These are phyloP conservation scores for Sphenodon punctatus DNA, from an alignment of 2,797 vertebrate genomes.

Conservation along the genomic window DNA sequence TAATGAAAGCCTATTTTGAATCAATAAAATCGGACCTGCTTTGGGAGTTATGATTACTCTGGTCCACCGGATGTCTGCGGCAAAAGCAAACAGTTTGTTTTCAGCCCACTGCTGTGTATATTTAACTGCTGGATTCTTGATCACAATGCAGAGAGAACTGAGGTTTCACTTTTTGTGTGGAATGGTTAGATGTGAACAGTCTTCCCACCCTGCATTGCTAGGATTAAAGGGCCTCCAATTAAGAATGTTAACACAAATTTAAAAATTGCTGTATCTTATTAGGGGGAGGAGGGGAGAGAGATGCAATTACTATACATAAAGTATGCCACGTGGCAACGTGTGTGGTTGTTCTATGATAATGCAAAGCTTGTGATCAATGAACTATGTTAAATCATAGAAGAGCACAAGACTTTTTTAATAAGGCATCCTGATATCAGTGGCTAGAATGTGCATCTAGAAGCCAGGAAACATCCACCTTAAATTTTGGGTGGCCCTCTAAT, in stretches of 20 bases:
- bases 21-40: constrained; percentile 59
- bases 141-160: constrained; percentile 40
- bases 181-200: neutral
- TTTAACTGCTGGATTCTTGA: constrained; percentile 66
- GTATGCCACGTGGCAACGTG: neutral
- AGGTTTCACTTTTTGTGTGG: constrained; percentile 7
- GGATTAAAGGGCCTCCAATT: constrained; percentile 30
- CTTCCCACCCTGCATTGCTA: constrained; percentile 19
- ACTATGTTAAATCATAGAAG: neutral
- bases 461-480: neutral
- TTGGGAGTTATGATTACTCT: constrained; percentile 59
- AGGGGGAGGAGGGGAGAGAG: constrained; percentile 43
- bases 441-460: neutral
- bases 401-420: neutral
- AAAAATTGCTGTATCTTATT: constrained; percentile 20
- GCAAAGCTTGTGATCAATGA: constrained; percentile 9
- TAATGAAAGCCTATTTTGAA: constrained; percentile 59
- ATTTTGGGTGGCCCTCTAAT: neutral
- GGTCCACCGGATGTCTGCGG: constrained; percentile 52
- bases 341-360: neutral
- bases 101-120: constrained; percentile 64
- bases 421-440: neutral
- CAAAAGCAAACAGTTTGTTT: constrained; percentile 70
- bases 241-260: constrained; percentile 38
- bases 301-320: neutral